Evolutionary conservation across 2,797 vertebrate species (phyloP).

Genomic region (Peromyscus nudipes): DNA sequence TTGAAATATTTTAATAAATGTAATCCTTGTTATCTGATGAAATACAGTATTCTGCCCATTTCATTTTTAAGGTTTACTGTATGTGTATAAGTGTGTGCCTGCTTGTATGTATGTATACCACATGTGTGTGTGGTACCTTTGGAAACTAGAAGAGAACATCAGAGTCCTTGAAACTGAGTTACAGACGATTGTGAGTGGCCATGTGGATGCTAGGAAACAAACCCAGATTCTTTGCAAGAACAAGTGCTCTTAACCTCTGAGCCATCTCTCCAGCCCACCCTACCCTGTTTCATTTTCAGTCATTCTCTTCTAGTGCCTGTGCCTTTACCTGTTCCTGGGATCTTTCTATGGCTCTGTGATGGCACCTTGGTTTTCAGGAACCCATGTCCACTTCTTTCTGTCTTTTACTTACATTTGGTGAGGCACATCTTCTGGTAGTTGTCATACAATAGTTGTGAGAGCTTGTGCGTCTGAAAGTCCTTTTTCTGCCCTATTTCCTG

Average conservation of each 20-base stretch:
- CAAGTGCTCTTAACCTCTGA: background rate
- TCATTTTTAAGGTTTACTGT: background rate
- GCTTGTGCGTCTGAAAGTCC: background rate
- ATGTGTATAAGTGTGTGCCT: background rate
- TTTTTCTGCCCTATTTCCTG: no score
- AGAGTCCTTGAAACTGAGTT: background rate
- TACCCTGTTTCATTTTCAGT: background rate
- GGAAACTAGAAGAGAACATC: background rate
- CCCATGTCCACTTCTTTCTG: background rate
- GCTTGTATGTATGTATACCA: background rate
- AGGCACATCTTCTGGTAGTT: background rate
- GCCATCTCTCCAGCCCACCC: background rate
- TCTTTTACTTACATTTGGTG: background rate
- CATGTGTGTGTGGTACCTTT: no score
- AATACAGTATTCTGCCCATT: background rate
- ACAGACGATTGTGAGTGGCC: background rate
- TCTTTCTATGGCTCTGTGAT: background rate
- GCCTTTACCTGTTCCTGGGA: background rate
- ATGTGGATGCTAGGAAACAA: background rate
- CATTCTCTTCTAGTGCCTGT: background rate
- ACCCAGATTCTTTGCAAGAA: background rate
- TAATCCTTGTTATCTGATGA: background rate
- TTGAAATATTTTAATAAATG: background rate
- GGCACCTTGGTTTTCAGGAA: background rate
- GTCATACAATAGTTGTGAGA: background rate